Conservation (phyloP, 2,113 vertebrate genomes). For the Oncorhynchus kisutch region DNA sequence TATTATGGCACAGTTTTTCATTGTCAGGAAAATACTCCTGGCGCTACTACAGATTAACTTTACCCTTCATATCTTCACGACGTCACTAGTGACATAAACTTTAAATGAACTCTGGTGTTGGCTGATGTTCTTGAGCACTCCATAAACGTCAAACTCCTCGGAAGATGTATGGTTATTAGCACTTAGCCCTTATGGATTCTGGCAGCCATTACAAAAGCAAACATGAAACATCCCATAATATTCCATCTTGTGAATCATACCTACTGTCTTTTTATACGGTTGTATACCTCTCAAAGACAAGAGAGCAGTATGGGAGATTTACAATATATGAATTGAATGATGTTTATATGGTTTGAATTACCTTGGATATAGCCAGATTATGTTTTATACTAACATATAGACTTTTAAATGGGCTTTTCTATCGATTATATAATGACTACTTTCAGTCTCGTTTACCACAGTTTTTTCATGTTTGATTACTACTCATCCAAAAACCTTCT, state of each 20-base stretch:
- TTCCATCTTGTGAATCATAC: conserved; percentile 48
- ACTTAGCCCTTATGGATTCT: conserved; percentile 40
- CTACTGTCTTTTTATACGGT: background rate
- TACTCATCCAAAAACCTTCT: background rate
- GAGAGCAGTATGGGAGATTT: conserved; percentile 35
- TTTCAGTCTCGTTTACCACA: background rate
- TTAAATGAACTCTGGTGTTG: conserved; percentile 25
- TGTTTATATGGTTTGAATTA: conserved; percentile 62
- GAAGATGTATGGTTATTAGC: conserved; percentile 48
- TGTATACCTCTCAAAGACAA: background rate
- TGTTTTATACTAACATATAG: background rate
- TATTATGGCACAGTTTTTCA: too few relatives aligned
- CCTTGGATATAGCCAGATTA: conserved; percentile 24
- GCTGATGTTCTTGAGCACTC: conserved; percentile 37
- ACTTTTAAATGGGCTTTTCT: conserved; percentile 34
- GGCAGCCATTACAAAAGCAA: conserved; percentile 43
- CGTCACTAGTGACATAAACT: background rate
- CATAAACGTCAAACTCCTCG: conserved; percentile 42
- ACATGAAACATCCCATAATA: conserved; percentile 23
- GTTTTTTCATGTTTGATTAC: background rate
- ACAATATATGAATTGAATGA: conserved; percentile 62
- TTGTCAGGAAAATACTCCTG: background rate
- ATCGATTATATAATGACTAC: conserved; percentile 28
- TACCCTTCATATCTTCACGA: background rate
- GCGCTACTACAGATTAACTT: background rate